These are phyloP conservation scores for Eulemur rufifrons DNA, from an alignment of 2,113 vertebrate species.

Conservation along the genomic window DNA sequence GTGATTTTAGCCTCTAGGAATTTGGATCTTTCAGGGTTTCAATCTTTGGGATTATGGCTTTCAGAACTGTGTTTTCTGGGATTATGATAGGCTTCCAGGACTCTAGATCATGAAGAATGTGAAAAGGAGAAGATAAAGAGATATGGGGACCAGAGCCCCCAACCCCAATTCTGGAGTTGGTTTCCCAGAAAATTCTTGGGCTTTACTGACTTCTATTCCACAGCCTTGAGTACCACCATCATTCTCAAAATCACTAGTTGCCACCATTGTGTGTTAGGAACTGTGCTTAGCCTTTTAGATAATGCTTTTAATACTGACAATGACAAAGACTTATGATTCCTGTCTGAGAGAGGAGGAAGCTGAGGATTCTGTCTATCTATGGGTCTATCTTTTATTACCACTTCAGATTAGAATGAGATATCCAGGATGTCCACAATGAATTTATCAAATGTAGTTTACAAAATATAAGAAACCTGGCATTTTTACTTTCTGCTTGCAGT, in stretches of 20 bases:
- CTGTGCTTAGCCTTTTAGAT: background rate
- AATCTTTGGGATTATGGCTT: background rate
- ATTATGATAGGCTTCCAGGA: background rate
- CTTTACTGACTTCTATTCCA: background rate
- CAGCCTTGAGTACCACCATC: too few relatives aligned
- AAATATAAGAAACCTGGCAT: background rate
- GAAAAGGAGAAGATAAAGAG: background rate
- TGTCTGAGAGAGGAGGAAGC: background rate
- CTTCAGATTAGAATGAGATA: slow-evolving; percentile 10
- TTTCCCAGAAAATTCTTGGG: background rate
- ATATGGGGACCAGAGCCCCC: background rate
- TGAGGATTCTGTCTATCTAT: background rate
- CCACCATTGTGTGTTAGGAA: background rate
- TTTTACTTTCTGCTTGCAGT: background rate
- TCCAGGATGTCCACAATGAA: background rate
- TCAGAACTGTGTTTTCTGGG: background rate
- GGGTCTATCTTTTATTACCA: background rate
- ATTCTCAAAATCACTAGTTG: background rate
- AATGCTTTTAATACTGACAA: background rate
- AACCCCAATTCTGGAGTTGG: background rate
- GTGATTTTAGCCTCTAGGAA: background rate
- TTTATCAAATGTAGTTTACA: background rate
- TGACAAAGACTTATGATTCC: background rate
- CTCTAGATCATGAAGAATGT: background rate
- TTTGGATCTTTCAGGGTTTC: background rate